Base-by-base conservation (phyloP, 2,888 invertebrate genomes). In the Torymus tubicola region DNA sequence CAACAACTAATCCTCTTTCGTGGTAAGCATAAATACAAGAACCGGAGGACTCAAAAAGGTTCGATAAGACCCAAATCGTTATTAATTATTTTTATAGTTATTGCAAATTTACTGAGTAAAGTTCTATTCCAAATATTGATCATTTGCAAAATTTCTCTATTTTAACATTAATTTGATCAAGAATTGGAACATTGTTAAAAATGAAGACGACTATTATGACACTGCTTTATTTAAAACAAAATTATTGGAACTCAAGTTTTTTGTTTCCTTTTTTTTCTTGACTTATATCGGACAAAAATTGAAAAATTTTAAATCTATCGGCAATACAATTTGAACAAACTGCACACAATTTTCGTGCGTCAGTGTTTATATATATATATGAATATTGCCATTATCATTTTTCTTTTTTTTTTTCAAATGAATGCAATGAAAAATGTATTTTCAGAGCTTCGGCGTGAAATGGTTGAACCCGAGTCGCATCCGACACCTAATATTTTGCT, bases 171-270 rank as follows among this genome's bases (percentile, higher is more conserved):
- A 42, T 5, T 42, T 42, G 42, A 68, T 21, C 50, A 16, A 11
- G 57, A 53, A 63, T 64, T 77, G 53, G 42, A 42, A 42, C 3
- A 31, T 31, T 3, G 3, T 5, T 31, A 31, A 31, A 31, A 31
- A 31, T 31, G 8, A 42, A 78, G 72, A 72, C 60, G 42, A 79
- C 60, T 71, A 79, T 18, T 10, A 73, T 77, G 8, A 42, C 42
- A 82, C 82, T 82, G 82, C 82, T 82, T 82, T 82, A 82, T 82
- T 81, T 77, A 80, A 74, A 80, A 70, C 12, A 79, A 74, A 69
- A 68, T 79, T 69, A 73, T 73, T 63, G n/a, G 70, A 63, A 61
- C 72, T 80, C 71, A 73, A 77, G 63, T 72, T 75, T 72, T 76
- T 68, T 60, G 52, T 42, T 42, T 42, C 42, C 8, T 53, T 58